Evolutionary conservation across 2,888 invertebrate genomes (phyloP).

Genomic region (Pardosa pseudoannulata): DNA sequence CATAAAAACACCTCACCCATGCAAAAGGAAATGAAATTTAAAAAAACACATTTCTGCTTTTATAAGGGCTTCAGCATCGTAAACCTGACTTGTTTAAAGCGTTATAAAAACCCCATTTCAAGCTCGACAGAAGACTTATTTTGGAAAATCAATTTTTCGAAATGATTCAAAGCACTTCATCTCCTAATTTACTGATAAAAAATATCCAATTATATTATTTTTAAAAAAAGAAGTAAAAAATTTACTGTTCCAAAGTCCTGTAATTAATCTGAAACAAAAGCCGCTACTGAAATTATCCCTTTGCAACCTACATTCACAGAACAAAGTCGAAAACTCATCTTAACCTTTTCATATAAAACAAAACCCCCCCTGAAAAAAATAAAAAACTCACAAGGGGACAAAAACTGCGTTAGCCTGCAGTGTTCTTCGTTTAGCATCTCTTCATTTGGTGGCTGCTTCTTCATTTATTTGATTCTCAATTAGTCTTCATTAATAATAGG

Average conservation of each 20-base stretch:
- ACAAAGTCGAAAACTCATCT: slow-evolving; percentile 52
- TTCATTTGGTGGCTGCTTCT: slow-evolving; percentile 56
- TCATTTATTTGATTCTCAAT: slow-evolving; percentile 72
- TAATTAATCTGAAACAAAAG: slow-evolving; percentile 52
- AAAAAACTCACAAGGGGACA: slow-evolving; percentile 18
- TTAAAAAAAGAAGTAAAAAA: neutral
- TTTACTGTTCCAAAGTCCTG: neutral
- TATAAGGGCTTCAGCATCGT: neutral
- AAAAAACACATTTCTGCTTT: neutral
- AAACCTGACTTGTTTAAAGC: neutral
- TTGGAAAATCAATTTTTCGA: slow-evolving; percentile 5
- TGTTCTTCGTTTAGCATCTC: slow-evolving; percentile 42
- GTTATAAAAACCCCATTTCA: neutral
- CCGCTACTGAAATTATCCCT: slow-evolving; percentile 32
- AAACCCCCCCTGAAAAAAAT: too few species aligned
- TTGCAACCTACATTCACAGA: slow-evolving; percentile 4
- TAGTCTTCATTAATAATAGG: slow-evolving; percentile 72
- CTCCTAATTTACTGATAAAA: slow-evolving; percentile 16
- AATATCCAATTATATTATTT: slow-evolving; percentile 2
- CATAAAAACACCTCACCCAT: slow-evolving; percentile 14
- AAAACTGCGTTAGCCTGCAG: slow-evolving; percentile 22
- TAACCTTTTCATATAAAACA: slow-evolving; percentile 38
- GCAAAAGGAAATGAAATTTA: neutral
- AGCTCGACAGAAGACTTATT: neutral
- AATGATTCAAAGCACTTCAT: slow-evolving; percentile 15